Base-by-base conservation (phyloP, 2,113 vertebrate species). In the Lepisosteus oculatus region DNA sequence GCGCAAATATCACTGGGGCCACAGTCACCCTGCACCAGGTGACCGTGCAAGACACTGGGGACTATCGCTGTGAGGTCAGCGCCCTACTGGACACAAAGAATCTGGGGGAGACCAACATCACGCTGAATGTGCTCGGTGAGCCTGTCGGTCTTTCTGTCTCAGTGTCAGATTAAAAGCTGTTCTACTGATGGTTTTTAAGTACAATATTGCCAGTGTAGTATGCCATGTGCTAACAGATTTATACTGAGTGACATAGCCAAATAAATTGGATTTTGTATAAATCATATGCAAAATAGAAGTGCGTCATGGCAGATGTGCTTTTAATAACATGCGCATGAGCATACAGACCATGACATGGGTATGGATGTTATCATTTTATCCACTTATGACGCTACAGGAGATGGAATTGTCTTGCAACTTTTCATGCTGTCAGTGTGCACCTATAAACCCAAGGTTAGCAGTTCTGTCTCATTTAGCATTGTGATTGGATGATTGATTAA, bases 21-120 rank as follows among this genome's bases (percentile, higher is more conserved):
- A 96, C 91, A 15, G 94, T 99, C 71, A 90, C 83, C 2, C 91
- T 99, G 78, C 86, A 68, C 54, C 88, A 84, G 57, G 95, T 97
- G 74, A 97, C 93, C 15, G 92, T 95, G 85, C 90, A 79, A 3
- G 97, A 99, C 65, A 93, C 95, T 0, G 97, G 95, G 3, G 91
- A 92, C 61, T 99, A 98, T 67, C 96, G 96, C 43, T 99, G 97
- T 59, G 97, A 99, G 89, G 90, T 99, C 79, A 97, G 93, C 8
- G 94, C 91, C 42, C 87, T 90, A 1, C 71, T 74, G 0, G 95
- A 97, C 83, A 29, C 85, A 0, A 69, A 91, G 79, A 57, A 77
- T 61, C 85, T 98, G 73, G 92, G 93, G 74, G 97, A 99, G 83
- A 90, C 93, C 65, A 93, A 88, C 0, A 73, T 99, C 82, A 93